Conservation (phyloP, 2,113 vertebrate species). For the Mola mola region DNA sequence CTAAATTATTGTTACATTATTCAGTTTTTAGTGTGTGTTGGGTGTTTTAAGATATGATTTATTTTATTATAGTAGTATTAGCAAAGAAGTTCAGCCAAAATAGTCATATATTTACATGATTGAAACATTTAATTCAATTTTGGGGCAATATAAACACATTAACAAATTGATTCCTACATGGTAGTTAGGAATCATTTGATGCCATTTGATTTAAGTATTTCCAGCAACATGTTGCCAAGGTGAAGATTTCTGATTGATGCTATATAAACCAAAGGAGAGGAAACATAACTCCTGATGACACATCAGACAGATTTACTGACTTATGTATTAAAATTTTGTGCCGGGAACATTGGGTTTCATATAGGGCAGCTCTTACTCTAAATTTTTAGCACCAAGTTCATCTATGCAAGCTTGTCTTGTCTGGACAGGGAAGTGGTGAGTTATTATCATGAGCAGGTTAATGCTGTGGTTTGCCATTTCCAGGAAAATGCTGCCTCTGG, state of each 20-base stretch:
- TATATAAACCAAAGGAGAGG: too few species aligned
- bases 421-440: slow-evolving; percentile 12
- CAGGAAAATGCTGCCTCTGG: slow-evolving; percentile 34
- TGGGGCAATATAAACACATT: too few species aligned
- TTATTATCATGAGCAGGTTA: slow-evolving; percentile 34
- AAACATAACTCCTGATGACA: too few species aligned
- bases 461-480: slow-evolving; percentile 17
- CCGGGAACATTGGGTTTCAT: slow-evolving; percentile 21
- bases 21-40: slow-evolving; percentile 1
- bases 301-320: too few species aligned
- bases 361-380: slow-evolving; percentile 45
- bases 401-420: slow-evolving; percentile 29
- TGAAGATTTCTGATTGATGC: too few species aligned
- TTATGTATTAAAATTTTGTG: slow-evolving; percentile 23
- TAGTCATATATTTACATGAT: too few species aligned
- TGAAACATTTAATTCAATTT: too few species aligned
- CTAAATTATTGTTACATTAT: background rate
- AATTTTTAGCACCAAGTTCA: slow-evolving; percentile 28
- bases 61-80: too few species aligned
- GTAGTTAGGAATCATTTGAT: too few species aligned
- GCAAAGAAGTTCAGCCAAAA: slow-evolving; percentile 14
- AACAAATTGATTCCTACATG: too few species aligned
- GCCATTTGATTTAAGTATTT: too few species aligned
- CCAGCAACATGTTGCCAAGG: too few species aligned
- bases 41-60: background rate